phyloP scores from a whole-genome alignment of 2,888 invertebrate species.

The Macrosoma leucophasiata region DNA sequence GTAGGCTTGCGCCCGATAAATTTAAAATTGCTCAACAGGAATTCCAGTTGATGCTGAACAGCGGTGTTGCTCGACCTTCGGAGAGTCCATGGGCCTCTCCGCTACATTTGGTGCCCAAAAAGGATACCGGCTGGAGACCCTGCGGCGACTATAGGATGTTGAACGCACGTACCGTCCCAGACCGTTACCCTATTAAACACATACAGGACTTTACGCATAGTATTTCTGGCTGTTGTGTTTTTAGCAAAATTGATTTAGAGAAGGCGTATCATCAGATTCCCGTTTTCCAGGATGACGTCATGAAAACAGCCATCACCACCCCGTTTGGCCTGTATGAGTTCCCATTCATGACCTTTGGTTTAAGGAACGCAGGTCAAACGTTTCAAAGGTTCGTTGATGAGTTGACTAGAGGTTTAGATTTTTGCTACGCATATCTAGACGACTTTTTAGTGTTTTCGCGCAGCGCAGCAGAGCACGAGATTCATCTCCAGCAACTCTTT shows the following conservation, averaged over 20 bases:
- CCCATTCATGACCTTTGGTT: constrained; percentile 35
- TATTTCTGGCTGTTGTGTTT: too few relatives aligned
- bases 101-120: constrained; percentile 37
- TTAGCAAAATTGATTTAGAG: constrained; percentile 12
- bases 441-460: constrained; percentile 35
- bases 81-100: constrained; percentile 21
- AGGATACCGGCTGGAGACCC: constrained; percentile 33
- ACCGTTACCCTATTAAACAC: constrained; percentile 32
- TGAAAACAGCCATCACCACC: constrained; percentile 12
- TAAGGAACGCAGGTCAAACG: constrained; percentile 45
- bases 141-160: constrained; percentile 40
- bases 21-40: constrained; percentile 8
- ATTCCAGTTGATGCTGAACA: constrained; percentile 13
- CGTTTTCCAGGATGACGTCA: constrained; percentile 4
- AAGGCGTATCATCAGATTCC: constrained; percentile 10
- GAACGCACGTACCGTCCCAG: constrained; percentile 33
- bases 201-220: constrained; percentile 17
- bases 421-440: constrained; percentile 33
- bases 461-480: not conserved
- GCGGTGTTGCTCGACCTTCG: constrained; percentile 19
- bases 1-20: constrained; percentile 14
- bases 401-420: constrained; percentile 20
- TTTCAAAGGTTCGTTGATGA: constrained; percentile 42
- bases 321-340: constrained; percentile 37
- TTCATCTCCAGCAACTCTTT: not conserved